Evolutionary conservation across 1,140 invertebrate genomes (phyloP), one percentile per base, ranked within the genome.

Genomic region (Drosophila ogumai): DNA sequence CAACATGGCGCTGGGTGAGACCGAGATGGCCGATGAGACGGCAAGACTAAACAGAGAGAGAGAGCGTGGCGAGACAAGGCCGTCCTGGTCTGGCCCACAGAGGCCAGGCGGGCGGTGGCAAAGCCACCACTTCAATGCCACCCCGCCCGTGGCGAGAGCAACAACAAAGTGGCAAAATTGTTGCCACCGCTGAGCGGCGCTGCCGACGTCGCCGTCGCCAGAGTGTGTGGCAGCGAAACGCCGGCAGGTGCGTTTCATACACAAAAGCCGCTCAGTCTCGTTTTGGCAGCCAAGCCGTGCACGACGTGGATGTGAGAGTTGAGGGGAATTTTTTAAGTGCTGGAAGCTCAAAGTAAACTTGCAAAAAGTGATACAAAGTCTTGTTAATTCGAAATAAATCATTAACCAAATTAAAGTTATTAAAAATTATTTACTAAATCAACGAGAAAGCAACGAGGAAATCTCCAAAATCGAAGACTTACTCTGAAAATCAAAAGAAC

Each of bases 261-360:
- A 36, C 47, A 32, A 25, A 41, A 19, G 34, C n/a, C 73, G 85
- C 79, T 91, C 91, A 91, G 90, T 91, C 86, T 90, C 86, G 90
- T 90, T 91, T 91, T 88, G 90, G 82, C 91, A 85, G 91, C 75
- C 81, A 74, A 57, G 59, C 81, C 79, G 86, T 79, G 80, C 54
- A 91, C 87, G 81, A 87, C 78, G 80, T 78, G 74, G 77, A 63
- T 71, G 75, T 49, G 73, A 66, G 22, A 60, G 44, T 52, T 46
- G 10, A 59, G 44, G 34, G 19, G 13, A 54, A 55, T 55, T 55
- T 55, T 55, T 55, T 38, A 10, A 55, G 34, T 38, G 52, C n/a
- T 38, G 19, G 38, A 25, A 54, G 47, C 47, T 31, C 4, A 3
- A 1, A 15, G 47, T 10, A 10, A 15, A 49, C 25, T 10, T 17